A percentile compares a stretch with the other conserved stretches of the same genome.
These are phyloP conservation scores for Girardinus metallicus DNA, from an alignment of 2,797 vertebrate genomes.

Conservation along the genomic window DNA sequence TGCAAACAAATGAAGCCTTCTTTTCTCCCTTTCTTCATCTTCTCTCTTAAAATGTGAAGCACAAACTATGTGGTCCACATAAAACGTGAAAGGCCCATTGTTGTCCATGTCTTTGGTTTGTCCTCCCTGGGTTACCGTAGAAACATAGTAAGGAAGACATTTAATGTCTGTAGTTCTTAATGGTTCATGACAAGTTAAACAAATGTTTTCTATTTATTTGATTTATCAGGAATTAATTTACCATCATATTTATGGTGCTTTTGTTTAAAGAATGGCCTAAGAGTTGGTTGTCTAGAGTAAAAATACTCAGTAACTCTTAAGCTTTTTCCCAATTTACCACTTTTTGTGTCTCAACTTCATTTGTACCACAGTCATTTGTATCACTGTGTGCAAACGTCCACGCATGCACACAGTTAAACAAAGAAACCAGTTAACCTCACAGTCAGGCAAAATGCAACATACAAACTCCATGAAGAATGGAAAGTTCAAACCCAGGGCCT, in stretches of 20 bases:
- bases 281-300: neutral
- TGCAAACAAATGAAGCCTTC: neutral
- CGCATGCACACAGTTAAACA: no score
- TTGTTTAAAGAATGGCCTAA: no score
- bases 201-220: neutral
- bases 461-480: no score
- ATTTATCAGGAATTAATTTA: neutral
- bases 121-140: neutral
- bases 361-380: no score
- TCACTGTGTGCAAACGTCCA: no score
- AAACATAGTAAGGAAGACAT: neutral
- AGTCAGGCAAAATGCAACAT: no score
- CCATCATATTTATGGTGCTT: neutral
- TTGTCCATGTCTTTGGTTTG: neutral
- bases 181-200: neutral
- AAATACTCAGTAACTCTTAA: neutral
- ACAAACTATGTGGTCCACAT: neutral
- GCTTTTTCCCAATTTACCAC: neutral
- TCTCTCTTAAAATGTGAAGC: conserved; percentile 1
- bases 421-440: no score
- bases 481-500: no score
- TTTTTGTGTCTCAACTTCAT: neutral
- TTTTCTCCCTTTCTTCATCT: neutral
- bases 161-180: neutral
- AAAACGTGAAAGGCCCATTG: neutral